A percentile compares a stretch with the other conserved stretches of the same genome.
These are phyloP conservation scores for Proterorhinus semilunaris DNA, from an alignment of 2,113 vertebrate species.

Conservation along the genomic window DNA sequence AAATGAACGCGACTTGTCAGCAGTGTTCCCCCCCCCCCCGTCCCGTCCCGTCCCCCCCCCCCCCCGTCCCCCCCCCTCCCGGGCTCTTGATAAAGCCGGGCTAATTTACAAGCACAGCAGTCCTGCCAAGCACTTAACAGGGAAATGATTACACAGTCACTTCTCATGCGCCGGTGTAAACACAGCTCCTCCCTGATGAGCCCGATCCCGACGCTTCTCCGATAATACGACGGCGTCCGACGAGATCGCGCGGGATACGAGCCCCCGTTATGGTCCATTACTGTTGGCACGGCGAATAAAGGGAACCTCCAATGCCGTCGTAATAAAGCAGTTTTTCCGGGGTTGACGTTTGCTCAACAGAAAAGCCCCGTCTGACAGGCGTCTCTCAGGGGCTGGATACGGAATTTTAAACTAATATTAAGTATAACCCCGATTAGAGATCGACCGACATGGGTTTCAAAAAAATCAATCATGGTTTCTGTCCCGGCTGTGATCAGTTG, in stretches of 20 bases:
- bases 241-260: constrained; percentile 17
- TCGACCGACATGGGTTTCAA: too few species aligned
- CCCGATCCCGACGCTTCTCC: constrained; percentile 28
- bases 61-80: neutral
- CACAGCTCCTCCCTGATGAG: constrained; percentile 13
- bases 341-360: too few species aligned
- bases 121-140: neutral
- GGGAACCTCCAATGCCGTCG: constrained; percentile 3
- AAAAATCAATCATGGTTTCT: too few species aligned
- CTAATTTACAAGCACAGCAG: constrained; percentile 1
- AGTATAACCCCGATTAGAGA: too few species aligned
- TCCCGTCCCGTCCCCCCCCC: too few species aligned
- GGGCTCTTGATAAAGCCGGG: neutral
- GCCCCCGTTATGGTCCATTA: constrained; percentile 41
- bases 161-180: constrained; percentile 14
- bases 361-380: too few species aligned
- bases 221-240: constrained; percentile 25
- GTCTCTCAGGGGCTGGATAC: neutral
- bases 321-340: neutral
- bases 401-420: too few species aligned
- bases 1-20: neutral
- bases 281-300: constrained; percentile 25
- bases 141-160: constrained; percentile 10
- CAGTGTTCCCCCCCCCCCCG: neutral
- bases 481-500: too few species aligned